Evolutionary conservation across 2,888 invertebrate genomes (phyloP), one percentile per base, ranked within the genome.

Genomic region (Allacma fusca): DNA sequence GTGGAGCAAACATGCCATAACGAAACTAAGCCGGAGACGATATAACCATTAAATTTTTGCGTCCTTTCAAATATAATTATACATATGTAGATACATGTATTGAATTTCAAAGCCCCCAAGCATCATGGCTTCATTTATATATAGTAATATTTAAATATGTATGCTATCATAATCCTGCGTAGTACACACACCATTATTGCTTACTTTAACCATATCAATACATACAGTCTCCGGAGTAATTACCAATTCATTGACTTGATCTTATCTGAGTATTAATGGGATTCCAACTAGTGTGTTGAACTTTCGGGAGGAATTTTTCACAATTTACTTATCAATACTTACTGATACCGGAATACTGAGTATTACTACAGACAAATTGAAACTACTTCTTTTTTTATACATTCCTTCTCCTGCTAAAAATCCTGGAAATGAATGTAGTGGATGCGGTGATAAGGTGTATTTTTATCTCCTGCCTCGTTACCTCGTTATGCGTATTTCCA

Each of bases 191-290:
- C n/a, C n/a, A n/a, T n/a, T n/a, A n/a, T n/a, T n/a, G n/a, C n/a
- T n/a, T n/a, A n/a, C n/a, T n/a, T n/a, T 19, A 50, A 50, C 50
- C 50, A 19, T 50, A 50, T 50, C 50, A 50, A 50, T 50, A 40
- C 7, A 40, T 40, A 40, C 13, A 40, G 50, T 50, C 16, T 50
- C 2, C 7, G 24, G 7, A 24, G 62, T 62, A 62, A 62, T 62
- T 62, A 62, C 24, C 24, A 24, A 24, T 62, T 62, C 62, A 62
- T 62, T 62, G 62, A 62, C 62, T 62, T 62, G 24, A 62, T 26
- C 62, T 62, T 62, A 62, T 62, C 62, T 62, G 62, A 24, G 62
- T 62, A 62, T 62, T 62, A 62, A 24, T 62, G 26, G 62, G 62
- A 62, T 62, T 62, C 62, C 62, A 62, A 24, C 4, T 26, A 23